These are phyloP conservation scores for Volucella inflata DNA, from an alignment of 2,888 invertebrate genomes.

Conservation along the genomic window DNA sequence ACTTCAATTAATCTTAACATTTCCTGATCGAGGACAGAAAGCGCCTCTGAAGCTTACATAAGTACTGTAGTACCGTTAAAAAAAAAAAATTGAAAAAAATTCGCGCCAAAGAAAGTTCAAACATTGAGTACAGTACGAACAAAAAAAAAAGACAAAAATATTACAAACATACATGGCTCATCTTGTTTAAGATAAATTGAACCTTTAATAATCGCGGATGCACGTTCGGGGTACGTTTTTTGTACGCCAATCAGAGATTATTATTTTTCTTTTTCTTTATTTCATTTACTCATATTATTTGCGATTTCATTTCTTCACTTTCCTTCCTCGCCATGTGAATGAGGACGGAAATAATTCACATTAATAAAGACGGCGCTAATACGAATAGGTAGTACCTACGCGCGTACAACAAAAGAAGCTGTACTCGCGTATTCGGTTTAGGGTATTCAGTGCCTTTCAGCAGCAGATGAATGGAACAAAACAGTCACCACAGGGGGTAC, in stretches of 20 bases:
- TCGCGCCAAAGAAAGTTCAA: constrained; percentile 12
- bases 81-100: neutral
- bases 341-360: constrained; percentile 21
- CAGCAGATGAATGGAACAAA: constrained; percentile 1
- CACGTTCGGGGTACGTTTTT: neutral
- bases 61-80: no score
- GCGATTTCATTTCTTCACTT: constrained; percentile 26
- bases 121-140: neutral
- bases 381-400: neutral
- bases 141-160: neutral
- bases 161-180: neutral
- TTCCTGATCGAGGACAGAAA: no score
- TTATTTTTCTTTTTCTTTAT: neutral
- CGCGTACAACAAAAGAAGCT: neutral
- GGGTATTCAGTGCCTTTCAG: neutral
- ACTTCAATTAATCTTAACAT: no score
- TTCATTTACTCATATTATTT: constrained; percentile 9
- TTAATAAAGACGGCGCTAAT: neutral
- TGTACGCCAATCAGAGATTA: constrained; percentile 13
- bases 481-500: neutral
- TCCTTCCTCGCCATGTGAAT: constrained; percentile 18
- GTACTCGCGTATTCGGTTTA: neutral
- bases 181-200: constrained; percentile 5
- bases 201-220: neutral
- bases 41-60: no score